Evolutionary conservation across 1,140 invertebrate genomes (phyloP), one percentile per base, ranked within the genome.

Genomic region (Dendroctonus valens): DNA sequence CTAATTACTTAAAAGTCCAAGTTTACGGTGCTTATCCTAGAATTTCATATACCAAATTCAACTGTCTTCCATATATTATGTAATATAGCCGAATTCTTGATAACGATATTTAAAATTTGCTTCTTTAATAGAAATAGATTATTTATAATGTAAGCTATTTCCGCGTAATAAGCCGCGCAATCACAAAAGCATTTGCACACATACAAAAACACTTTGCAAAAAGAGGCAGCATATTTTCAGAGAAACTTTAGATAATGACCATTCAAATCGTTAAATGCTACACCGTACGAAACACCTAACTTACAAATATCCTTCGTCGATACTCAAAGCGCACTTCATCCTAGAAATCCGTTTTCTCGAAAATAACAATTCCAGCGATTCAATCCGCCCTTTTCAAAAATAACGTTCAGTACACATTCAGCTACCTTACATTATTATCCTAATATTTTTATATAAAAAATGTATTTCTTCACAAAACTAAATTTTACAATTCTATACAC

Each of bases 401-500:
- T 59, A 66, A 61, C 15, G 50, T 62, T 52, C 26, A 53, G 61
- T 64, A 63, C 54, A 64, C 60, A 59, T 68, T 59, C 54, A 63
- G 61, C 53, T 68, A 64, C 15, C 26, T 53, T 54, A 64, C 49
- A 51, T 54, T 26, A 67, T 55, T 52, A 26, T 64, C 26, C 37
- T 41, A 11, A 14, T 26, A 49, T 49, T 40, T 52, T 58, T 67
- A 59, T 67, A 67, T 67, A 67, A 67, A 67, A 67, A 67, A 51
- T 65, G 58, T 51, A 41, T 67, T 71, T 71, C 67, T 69, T 49
- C 67, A 71, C 65, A 67, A 69, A 68, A 59, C 60, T 61, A 71
- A 69, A 67, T 60, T 38, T 61, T 69, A 67, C 49, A 54, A 65
- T 69, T 69, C 67, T 73, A 71, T 74, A 71, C 71, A 74, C 67